phyloP scores from a whole-genome alignment of 64 coral and sea anemone species.

The Orbicella faveolata region DNA sequence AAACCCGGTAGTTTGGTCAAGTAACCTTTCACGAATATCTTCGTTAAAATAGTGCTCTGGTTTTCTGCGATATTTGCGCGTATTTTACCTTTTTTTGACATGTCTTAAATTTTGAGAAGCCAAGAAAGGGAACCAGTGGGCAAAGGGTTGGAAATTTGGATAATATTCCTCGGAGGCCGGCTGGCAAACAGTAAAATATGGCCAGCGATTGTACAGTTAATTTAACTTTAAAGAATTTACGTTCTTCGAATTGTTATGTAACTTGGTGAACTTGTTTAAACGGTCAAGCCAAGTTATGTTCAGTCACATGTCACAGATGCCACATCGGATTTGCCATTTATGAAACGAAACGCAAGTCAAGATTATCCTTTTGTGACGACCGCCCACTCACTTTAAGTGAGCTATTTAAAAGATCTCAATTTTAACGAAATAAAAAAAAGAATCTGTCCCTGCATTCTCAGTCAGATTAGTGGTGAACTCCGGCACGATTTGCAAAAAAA shows the following conservation, averaged over 20 bases:
- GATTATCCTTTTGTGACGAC: background rate
- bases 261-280: background rate
- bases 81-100: too few species aligned
- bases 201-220: background rate
- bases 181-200: background rate
- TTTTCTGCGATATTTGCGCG: too few species aligned
- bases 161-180: background rate
- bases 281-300: too few species aligned
- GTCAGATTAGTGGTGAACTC: constrained; percentile 3
- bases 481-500: background rate
- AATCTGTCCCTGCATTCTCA: background rate
- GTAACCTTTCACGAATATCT: too few species aligned
- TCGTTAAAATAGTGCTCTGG: too few species aligned
- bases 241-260: background rate
- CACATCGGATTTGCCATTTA: background rate
- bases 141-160: too few species aligned
- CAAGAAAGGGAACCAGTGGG: too few species aligned
- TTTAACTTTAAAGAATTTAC: background rate
- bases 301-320: background rate
- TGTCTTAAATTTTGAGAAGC: too few species aligned
- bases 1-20: too few species aligned
- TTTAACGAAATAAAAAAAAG: background rate
- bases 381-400: background rate
- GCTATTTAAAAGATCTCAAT: background rate
- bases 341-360: background rate